Evolutionary conservation across 2,888 invertebrate genomes (phyloP).

Genomic region (Caradrina clavipalpis): DNA sequence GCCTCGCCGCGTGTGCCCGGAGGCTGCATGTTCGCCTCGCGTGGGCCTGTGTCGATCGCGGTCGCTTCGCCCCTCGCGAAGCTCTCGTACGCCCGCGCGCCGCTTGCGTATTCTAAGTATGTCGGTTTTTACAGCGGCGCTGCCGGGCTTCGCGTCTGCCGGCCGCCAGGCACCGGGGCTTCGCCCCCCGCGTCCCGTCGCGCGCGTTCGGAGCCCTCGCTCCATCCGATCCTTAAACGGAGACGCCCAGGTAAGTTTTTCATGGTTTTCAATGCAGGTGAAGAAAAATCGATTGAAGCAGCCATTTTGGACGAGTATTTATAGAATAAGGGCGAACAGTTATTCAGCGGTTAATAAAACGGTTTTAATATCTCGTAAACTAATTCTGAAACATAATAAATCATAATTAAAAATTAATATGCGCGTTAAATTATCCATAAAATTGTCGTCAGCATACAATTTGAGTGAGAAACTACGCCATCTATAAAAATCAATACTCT

Average conservation of each 20-base stretch:
- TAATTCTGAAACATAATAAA: neutral
- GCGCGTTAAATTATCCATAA: neutral
- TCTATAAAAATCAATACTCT: slow-evolving; percentile 36
- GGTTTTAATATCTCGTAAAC: neutral
- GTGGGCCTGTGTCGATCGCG: slow-evolving; percentile 83
- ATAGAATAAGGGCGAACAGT: slow-evolving; percentile 60
- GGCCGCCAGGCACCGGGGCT: slow-evolving; percentile 85
- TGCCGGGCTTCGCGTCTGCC: slow-evolving; percentile 84
- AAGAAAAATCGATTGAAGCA: slow-evolving; percentile 77
- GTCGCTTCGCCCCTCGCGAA: slow-evolving; percentile 82
- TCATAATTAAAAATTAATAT: neutral
- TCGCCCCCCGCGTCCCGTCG: slow-evolving; percentile 82
- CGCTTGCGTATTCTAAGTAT: slow-evolving; percentile 85
- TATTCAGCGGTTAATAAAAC: slow-evolving; percentile 27
- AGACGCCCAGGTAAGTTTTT: slow-evolving; percentile 84
- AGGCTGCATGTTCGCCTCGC: slow-evolving; percentile 86
- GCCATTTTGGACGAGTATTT: slow-evolving; percentile 84
- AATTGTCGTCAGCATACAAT: neutral
- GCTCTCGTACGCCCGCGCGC: slow-evolving; percentile 84
- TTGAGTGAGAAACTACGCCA: neutral
- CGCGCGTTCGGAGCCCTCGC: slow-evolving; percentile 90
- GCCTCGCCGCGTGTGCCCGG: slow-evolving; percentile 86
- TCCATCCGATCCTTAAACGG: slow-evolving; percentile 81
- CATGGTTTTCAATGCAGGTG: slow-evolving; percentile 77
- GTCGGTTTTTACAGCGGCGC: slow-evolving; percentile 89